These are phyloP conservation scores for Petrolisthes manimaculis DNA, from an alignment of 2,888 invertebrate genomes.

Conservation along the genomic window DNA sequence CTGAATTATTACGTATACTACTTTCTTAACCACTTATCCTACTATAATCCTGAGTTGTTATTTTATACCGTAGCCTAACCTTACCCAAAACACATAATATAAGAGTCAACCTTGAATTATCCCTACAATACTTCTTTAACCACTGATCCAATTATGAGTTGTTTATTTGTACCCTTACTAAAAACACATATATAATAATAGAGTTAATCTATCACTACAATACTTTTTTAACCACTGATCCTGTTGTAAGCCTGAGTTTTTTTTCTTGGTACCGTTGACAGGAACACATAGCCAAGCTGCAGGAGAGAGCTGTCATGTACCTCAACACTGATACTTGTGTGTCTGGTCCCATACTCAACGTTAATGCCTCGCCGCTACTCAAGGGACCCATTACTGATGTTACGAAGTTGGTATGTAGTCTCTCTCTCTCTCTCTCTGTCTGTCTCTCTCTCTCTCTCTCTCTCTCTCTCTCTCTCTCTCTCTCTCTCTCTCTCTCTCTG, in stretches of 20 bases:
- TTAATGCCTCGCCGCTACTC: constrained; percentile 66
- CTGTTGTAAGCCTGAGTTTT: neutral
- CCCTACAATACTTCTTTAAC: no score
- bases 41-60: no score
- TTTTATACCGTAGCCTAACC: no score
- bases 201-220: neutral
- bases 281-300: constrained; percentile 64
- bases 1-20: no score
- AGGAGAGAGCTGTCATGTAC: constrained; percentile 65
- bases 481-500: no score
- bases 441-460: neutral
- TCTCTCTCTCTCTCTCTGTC: neutral
- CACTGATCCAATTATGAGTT: no score
- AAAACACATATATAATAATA: neutral
- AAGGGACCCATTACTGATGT: constrained; percentile 66
- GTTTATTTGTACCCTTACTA: neutral
- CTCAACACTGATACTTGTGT: constrained; percentile 66
- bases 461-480: no score
- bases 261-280: neutral
- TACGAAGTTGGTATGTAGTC: constrained; percentile 66
- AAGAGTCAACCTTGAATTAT: no score
- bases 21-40: no score
- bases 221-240: neutral
- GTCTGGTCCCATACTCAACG: constrained; percentile 68
- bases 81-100: no score